Conservation (phyloP, 2,113 vertebrate genomes). For the Planiliza haematocheilus region DNA sequence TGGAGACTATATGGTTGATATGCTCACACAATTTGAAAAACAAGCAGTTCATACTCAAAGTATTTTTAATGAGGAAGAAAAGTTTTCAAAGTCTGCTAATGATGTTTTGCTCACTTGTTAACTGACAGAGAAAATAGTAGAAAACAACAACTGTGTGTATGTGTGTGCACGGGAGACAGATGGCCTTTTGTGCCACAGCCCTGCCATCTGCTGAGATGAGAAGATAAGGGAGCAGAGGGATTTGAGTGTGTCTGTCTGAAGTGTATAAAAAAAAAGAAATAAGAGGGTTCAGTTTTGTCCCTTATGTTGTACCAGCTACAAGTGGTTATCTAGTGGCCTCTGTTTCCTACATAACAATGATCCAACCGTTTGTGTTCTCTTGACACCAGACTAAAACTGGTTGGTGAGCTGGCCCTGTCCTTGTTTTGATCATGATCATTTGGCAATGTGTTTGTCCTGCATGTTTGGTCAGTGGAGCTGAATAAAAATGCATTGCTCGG, state of each 20-base stretch:
- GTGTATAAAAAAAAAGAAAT: conserved; percentile 5
- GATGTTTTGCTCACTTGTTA: conserved; percentile 42
- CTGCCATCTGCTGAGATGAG: conserved; percentile 64
- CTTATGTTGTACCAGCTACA: conserved; percentile 20
- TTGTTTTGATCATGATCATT: not conserved
- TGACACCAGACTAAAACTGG: not conserved
- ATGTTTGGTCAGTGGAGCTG: no score
- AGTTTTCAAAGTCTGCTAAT: conserved; percentile 48
- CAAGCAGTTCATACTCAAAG: no score
- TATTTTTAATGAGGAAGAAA: conserved; percentile 7
- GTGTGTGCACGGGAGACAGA: conserved; percentile 44
- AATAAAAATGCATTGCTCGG: no score
- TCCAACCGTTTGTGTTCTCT: not conserved
- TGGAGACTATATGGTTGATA: no score
- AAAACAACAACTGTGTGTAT: conserved; percentile 36
- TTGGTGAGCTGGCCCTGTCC: not conserved
- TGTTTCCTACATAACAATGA: not conserved
- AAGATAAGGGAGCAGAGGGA: conserved; percentile 2
- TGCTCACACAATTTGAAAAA: no score
- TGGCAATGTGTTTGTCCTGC: not conserved
- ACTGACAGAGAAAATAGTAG: conserved; percentile 29
- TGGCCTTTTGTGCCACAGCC: conserved; percentile 54
- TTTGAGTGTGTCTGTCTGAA: conserved; percentile 33
- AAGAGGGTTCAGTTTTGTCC: not conserved
- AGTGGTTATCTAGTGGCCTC: not conserved